Base-by-base conservation (phyloP, 1,140 invertebrate species). In the Oryctes rhinoceros region DNA sequence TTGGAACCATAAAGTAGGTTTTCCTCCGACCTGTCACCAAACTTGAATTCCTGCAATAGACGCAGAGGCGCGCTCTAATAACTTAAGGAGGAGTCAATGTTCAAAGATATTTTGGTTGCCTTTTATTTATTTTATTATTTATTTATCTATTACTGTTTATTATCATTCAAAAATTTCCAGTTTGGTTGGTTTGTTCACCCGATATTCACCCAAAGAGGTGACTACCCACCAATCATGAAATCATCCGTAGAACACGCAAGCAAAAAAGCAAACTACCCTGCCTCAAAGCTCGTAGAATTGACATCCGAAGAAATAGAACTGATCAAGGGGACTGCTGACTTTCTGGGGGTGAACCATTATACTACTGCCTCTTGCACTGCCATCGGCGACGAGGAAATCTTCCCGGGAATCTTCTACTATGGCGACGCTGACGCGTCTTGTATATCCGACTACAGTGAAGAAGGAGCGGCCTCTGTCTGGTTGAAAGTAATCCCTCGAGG, bases 291-390 rank as follows among this genome's bases (percentile, higher is more conserved):
- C 6, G 91, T 90, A 0, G 89, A 87, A 76, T 93, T 93, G 81
- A 91, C 90, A 18, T 79, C 85, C 0, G 89, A 91, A 78, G 91
- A 92, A 86, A 88, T 91, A 0, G 82, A 87, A 75, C 82, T 86
- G n/a, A 89, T 93, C 7, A 89, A 88, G 49, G 91, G 91, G 49
- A 89, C 89, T 7, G 87, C 89, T 0, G 91, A 92, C 82, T 92
- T 91, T 86, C 89, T 91, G 75, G 91, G 91, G 24, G 80, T 92
- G 1, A 92, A 92, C 80, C 87, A 88, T 9, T 92, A 92, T 13
- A 77, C 91, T 0, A 89, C 88, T 2, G 30, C 37, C 3, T 24
- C 44, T 2, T 44, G 76, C 18, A 47, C n/a, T 18, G 11, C 13
- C 47, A 30, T 44, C 20, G 76, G 76, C 4, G 76, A 77, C 11